phyloP scores from a whole-genome alignment of 2,113 vertebrate genomes.

The Elgaria multicarinata region DNA sequence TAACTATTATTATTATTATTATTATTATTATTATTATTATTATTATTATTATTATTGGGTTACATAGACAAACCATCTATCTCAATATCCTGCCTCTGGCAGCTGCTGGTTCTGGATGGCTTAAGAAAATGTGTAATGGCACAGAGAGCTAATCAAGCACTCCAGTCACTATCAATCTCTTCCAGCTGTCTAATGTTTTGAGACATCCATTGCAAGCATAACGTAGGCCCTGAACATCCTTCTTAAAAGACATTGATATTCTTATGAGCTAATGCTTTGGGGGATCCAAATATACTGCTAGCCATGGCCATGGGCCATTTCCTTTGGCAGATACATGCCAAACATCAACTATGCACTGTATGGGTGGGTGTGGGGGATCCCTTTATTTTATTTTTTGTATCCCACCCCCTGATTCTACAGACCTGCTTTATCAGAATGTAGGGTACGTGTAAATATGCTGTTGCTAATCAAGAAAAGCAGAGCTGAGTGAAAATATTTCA shows the following conservation, averaged over 20 bases:
- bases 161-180: background rate
- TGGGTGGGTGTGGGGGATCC: background rate
- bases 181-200: background rate
- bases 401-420: too few relatives aligned
- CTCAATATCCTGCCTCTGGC: background rate
- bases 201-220: background rate
- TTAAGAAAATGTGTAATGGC: background rate
- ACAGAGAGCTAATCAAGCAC: background rate
- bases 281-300: background rate
- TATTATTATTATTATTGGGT: too few relatives aligned
- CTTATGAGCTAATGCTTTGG: background rate
- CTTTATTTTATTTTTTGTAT: background rate
- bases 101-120: conserved; percentile 1
- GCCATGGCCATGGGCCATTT: background rate
- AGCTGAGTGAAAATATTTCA: background rate
- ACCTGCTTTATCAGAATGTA: background rate
- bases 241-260: background rate
- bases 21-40: too few relatives aligned
- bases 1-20: too few relatives aligned
- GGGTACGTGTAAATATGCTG: background rate
- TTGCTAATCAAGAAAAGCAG: background rate
- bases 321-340: background rate
- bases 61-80: background rate
- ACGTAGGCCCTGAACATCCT: background rate
- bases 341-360: background rate